Percentiles rank a stretch among this genome's conserved stretches.
Evolutionary conservation across 2,113 vertebrate genomes (phyloP).

Genomic region (Odontophorus gujanensis): DNA sequence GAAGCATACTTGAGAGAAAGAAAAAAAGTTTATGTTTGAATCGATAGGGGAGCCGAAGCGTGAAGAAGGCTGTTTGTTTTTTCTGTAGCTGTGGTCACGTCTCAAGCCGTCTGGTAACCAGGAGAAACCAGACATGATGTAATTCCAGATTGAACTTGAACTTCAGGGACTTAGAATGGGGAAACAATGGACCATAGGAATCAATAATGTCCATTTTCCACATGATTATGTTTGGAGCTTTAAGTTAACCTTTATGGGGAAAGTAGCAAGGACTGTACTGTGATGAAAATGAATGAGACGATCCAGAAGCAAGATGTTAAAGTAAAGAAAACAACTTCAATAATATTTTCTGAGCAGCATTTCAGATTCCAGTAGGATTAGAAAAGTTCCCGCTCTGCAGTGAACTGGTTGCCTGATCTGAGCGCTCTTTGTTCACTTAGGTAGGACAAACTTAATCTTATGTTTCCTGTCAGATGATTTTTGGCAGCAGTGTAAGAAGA

Average conservation of each 20-base stretch:
- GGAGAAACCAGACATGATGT: constrained; percentile 94
- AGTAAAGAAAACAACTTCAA: constrained; percentile 77
- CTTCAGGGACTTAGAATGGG: constrained; percentile 86
- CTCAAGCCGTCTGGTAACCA: constrained; percentile 92
- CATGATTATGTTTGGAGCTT: constrained; percentile 86
- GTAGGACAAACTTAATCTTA: constrained; percentile 98
- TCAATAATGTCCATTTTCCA: constrained; percentile 89
- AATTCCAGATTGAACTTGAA: constrained; percentile 92
- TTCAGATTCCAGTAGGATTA: constrained; percentile 83
- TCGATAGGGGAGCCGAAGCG: constrained; percentile 85
- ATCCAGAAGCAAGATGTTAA: constrained; percentile 78
- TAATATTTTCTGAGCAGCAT: constrained; percentile 75
- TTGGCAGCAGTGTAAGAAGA: constrained; percentile 81
- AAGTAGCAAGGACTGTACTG: constrained; percentile 74
- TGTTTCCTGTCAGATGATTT: constrained; percentile 97
- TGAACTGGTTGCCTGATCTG: constrained; percentile 84
- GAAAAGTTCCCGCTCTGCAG: constrained; percentile 79
- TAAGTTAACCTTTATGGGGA: constrained; percentile 82
- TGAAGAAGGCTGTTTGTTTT: constrained; percentile 89
- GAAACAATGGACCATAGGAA: constrained; percentile 88
- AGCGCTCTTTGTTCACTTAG: constrained; percentile 94
- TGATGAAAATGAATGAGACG: constrained; percentile 74
- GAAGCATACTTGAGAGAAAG: constrained; percentile 84
- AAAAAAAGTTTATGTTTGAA: constrained; percentile 85
- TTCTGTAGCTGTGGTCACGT: constrained; percentile 89